phyloP scores from a whole-genome alignment of 2,888 invertebrate genomes.

The Pantelozetes paolii region DNA sequence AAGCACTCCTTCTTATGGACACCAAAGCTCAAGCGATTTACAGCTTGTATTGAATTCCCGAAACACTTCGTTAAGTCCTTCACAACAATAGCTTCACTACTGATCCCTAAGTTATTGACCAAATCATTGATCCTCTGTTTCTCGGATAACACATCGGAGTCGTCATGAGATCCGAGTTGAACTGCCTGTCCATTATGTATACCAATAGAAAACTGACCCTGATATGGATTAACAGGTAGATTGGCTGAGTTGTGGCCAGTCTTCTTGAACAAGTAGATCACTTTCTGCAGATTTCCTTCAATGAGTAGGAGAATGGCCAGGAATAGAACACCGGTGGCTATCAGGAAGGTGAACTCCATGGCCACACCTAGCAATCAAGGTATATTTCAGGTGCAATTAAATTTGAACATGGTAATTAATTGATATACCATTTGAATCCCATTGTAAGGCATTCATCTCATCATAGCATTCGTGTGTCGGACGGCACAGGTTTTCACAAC shows the following conservation, averaged over 20 bases:
- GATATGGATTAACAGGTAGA: background rate
- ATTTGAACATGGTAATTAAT: too few species aligned
- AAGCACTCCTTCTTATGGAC: conserved; percentile 46
- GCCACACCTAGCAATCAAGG: too few species aligned
- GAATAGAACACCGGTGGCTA: too few species aligned
- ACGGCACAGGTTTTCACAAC: background rate
- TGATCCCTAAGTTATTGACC: too few species aligned
- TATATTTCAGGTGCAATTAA: too few species aligned
- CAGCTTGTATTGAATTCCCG: conserved; percentile 43
- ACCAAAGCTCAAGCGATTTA: conserved; percentile 45
- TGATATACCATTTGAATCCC: background rate
- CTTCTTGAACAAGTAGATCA: background rate
- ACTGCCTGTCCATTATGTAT: background rate
- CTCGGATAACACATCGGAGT: conserved; percentile 12
- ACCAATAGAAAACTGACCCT: conserved; percentile 8
- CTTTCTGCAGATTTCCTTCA: too few species aligned
- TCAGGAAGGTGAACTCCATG: too few species aligned
- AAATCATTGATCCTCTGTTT: background rate
- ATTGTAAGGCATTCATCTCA: background rate
- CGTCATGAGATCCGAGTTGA: conserved; percentile 25
- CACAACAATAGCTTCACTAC: conserved; percentile 40
- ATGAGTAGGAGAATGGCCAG: too few species aligned
- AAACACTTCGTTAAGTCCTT: conserved; percentile 44
- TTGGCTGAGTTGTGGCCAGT: background rate
- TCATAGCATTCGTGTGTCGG: background rate